Conservation (phyloP, 92 coral and sea anemone species). For the Actinostola sp. region DNA sequence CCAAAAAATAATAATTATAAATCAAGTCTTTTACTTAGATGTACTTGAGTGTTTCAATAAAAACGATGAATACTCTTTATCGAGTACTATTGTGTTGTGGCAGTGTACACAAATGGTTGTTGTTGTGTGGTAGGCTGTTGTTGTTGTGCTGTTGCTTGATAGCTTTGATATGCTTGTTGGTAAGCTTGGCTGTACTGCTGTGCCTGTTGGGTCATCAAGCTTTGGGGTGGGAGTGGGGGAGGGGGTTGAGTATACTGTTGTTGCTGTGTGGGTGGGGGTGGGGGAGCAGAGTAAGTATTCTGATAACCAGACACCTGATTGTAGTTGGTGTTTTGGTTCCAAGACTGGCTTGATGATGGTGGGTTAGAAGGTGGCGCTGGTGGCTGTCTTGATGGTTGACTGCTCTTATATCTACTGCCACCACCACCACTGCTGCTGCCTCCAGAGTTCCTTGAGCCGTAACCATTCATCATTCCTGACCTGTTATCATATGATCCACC, state of each 20-base stretch:
- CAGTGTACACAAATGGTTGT: conserved; percentile 25
- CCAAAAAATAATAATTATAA: neutral
- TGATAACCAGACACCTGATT: conserved; percentile 35
- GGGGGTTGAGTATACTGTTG: conserved; percentile 64
- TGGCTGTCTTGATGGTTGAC: conserved; percentile 29
- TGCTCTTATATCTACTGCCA: conserved; percentile 54
- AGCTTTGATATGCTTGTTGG: conserved; percentile 43
- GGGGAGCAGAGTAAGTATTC: conserved; percentile 57
- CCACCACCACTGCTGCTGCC: conserved; percentile 48
- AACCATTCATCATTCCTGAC: conserved; percentile 53
- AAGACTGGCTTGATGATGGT: conserved; percentile 24
- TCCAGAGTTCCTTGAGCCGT: conserved; percentile 43
- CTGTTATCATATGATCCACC: conserved; percentile 46
- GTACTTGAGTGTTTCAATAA: no score
- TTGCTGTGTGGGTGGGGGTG: conserved; percentile 68
- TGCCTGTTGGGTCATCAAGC: conserved; percentile 45
- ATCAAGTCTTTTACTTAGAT: neutral
- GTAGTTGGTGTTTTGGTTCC: conserved; percentile 47
- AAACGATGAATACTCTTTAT: neutral
- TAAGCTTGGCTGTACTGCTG: conserved; percentile 41
- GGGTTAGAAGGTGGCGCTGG: conserved; percentile 62
- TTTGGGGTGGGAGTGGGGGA: conserved; percentile 61
- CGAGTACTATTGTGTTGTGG: conserved; percentile 15
- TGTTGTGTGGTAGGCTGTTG: conserved; percentile 28
- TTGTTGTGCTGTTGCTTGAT: conserved; percentile 61